Conservation (phyloP, 2,113 vertebrate species). For the Dasyornis broadbenti region DNA sequence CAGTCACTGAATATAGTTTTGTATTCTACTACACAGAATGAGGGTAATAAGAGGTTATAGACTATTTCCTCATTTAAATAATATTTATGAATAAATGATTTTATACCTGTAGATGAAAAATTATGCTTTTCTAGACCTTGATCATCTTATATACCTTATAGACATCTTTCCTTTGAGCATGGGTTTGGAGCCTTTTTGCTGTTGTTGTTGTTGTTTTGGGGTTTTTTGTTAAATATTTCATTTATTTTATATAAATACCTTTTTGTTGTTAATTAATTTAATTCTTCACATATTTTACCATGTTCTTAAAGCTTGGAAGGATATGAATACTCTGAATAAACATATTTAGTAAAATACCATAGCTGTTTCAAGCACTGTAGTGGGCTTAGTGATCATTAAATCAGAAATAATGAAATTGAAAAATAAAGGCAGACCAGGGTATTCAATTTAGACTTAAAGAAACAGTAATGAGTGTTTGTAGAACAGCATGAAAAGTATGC, state of each 20-base stretch:
- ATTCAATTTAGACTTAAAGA: background rate
- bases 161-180: background rate
- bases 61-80: background rate
- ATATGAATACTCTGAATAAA: background rate
- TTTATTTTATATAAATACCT: background rate
- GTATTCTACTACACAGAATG: background rate
- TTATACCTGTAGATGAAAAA: background rate
- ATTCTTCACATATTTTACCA: background rate
- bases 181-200: rapidly evolving
- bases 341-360: background rate
- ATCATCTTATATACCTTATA: background rate
- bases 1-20: background rate
- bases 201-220: too few species aligned
- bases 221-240: background rate
- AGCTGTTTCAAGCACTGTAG: background rate
- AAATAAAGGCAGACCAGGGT: background rate
- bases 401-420: background rate
- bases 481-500: background rate
- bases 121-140: background rate
- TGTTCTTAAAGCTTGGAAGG: background rate
- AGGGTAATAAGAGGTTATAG: background rate
- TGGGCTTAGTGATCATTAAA: background rate
- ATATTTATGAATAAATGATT: background rate
- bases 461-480: background rate
- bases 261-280: background rate